Base-by-base conservation (phyloP, 2,113 vertebrate species). In the Salvelinus sp. region DNA sequence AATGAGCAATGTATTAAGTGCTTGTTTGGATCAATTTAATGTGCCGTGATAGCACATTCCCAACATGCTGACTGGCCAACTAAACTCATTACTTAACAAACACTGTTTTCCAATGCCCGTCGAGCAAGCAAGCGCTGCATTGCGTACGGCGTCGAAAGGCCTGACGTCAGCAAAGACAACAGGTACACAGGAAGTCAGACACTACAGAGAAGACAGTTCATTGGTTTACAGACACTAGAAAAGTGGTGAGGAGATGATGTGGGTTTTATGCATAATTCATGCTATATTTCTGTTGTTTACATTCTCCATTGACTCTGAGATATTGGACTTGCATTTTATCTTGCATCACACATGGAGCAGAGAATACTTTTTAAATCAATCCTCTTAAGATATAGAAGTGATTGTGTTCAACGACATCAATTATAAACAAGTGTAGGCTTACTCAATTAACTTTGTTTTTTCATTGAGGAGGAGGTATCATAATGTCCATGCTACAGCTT, bases 1-100 rank as follows among this genome's bases (percentile, higher is more conserved):
- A 13, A 25, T 85, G 88, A 85, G 87, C 85, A 92, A 93, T 91
- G 86, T 87, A 92, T 93, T 92, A 93, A 91, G 90, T 89, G 91
- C 89, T 92, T 91, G 90, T 93, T 93, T 92, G 89, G 90, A 92
- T 92, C 92, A 91, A 92, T 93, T 81, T 89, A 93, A 92, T 89
- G 88, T 93, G 90, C 90, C 89, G 83, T 83, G 87, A 91, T 91
- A 88, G 90, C 90, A 90, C 86, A 93, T 92, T 93, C 77, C 48
- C 84, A 82, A 90, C 90, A 78, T 93, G 92, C 93, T 93, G 92
- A 93, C 91, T 90, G 76, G 80, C 80, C 84, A 77, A 73, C 77
- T 86, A 87, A 89, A 88, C 80, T 80, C 82, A 91, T 91, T 93
- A 87, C 88, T 90, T 88, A 85, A 81, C 76, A 38, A 79, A 77